Evolutionary conservation across 1,140 invertebrate species (phyloP), one percentile per base, ranked within the genome.

Genomic region (Metaphire vulgaris): DNA sequence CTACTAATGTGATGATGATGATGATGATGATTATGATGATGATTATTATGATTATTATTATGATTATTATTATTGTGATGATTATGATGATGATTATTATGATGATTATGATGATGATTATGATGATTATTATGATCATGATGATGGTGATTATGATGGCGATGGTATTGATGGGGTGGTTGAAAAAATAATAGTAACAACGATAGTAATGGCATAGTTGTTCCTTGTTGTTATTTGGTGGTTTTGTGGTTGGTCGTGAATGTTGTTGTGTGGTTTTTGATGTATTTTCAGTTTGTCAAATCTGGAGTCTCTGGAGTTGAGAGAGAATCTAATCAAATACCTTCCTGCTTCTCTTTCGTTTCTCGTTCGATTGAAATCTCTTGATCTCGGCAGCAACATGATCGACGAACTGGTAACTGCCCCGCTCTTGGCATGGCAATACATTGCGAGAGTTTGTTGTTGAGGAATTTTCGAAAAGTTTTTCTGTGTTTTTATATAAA

Each of bases 351-450:
- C 95, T 26, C 88, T 99, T 79, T 91, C 93, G 69, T 90, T 93
- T 83, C 83, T 99, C 74, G 90, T 89, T 1, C 94, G 95, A 84
- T 88, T 99, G 72, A 93, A 98, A 86, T 89, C 95, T 80, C 88
- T 99, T 69, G 98, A 99, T 89, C 88, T 99, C 78, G 98, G 98
- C 73, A 96, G 97, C 85, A 99, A 99, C 89, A 96, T 99, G 87
- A 94, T 99, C 71, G 95, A 98, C 83, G 92, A 95, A 87, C 88
- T 99, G 90, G 94, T 96, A 88, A 90, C 89, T 88, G 41, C 26
- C 33, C 15, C 21, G 6, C 31, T 78, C 76, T 78, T 66, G 26
- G 30, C 26, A 26, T 1, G 30, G 14, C 14, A 14, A 26, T 67
- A 67, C 1, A 1, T 67, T n/a, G n/a, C n/a, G n/a, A 12, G 14